Evolutionary conservation across 2,797 vertebrate genomes (phyloP).

Genomic region (Leptodactylus fallax): DNA sequence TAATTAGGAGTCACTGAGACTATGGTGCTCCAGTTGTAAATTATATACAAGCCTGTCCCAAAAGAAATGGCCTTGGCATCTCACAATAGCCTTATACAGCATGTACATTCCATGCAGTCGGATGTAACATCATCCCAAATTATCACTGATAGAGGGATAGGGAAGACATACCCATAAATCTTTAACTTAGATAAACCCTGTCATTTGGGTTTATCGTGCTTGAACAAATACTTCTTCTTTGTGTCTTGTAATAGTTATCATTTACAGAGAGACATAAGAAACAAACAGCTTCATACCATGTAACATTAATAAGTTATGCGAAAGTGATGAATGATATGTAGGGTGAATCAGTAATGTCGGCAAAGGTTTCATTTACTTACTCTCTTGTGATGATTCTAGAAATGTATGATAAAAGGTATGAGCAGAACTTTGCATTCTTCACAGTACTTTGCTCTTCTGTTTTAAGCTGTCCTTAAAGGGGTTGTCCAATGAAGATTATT

Average conservation of each 20-base stretch:
- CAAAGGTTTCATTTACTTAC: neutral
- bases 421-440: neutral
- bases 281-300: neutral
- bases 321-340: neutral
- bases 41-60: neutral
- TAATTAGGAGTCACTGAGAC: constrained; percentile 29
- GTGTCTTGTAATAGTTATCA: neutral
- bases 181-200: neutral
- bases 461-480: neutral
- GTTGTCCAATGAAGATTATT: neutral
- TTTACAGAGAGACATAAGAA: neutral
- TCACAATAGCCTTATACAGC: neutral
- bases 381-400: neutral
- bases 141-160: neutral
- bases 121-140: neutral
- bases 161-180: neutral
- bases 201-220: constrained; percentile 3
- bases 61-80: neutral
- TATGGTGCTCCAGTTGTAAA: neutral
- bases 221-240: neutral
- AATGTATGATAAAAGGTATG: neutral
- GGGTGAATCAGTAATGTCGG: neutral
- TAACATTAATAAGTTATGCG: neutral
- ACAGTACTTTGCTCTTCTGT: neutral
- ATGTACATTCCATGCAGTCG: neutral